A percentile compares a stretch with the other conserved stretches of the same genome.
Evolutionary conservation across 1,140 invertebrate genomes (phyloP).

Genomic region (Saccostrea echinata): DNA sequence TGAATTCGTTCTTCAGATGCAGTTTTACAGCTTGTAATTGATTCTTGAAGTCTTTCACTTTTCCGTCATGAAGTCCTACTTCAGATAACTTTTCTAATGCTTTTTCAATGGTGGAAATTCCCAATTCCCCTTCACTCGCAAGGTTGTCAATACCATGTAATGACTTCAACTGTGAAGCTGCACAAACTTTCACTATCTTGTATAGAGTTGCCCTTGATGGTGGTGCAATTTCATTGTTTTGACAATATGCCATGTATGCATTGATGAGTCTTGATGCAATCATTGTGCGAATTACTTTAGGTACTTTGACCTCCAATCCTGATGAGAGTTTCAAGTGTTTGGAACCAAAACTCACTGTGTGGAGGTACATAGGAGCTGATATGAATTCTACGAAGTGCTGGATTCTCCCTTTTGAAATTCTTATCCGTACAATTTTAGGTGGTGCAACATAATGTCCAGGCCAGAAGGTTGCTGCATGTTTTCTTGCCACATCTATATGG

Average conservation of each 20-base stretch:
- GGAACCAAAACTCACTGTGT: conserved; percentile 43
- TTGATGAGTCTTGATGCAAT: conserved; percentile 47
- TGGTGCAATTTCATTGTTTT: neutral
- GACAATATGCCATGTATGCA: conserved; percentile 36
- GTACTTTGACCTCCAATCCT: conserved; percentile 47
- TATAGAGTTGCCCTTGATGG: conserved; percentile 43
- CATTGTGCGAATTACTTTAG: conserved; percentile 48
- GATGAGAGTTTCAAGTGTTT: conserved; percentile 46
- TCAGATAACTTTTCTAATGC: too few species aligned
- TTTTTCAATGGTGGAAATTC: too few species aligned
- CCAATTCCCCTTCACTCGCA: too few species aligned
- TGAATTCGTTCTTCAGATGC: too few species aligned
- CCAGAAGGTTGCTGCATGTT: conserved; percentile 10
- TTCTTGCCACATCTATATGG: conserved; percentile 13
- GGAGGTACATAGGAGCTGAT: conserved; percentile 40
- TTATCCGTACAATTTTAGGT: conserved; percentile 35
- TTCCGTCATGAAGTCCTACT: too few species aligned
- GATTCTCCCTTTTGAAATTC: conserved; percentile 31
- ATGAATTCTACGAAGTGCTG: conserved; percentile 46
- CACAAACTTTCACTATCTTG: conserved; percentile 43
- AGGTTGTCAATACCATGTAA: too few species aligned
- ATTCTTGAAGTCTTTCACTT: too few species aligned
- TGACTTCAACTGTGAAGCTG: neutral
- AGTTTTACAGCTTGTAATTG: too few species aligned
- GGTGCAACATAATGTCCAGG: conserved; percentile 22